Evolutionary conservation across 2,888 invertebrate species (phyloP), one percentile per base, ranked within the genome.

Genomic region (Diplolepis rosae): DNA sequence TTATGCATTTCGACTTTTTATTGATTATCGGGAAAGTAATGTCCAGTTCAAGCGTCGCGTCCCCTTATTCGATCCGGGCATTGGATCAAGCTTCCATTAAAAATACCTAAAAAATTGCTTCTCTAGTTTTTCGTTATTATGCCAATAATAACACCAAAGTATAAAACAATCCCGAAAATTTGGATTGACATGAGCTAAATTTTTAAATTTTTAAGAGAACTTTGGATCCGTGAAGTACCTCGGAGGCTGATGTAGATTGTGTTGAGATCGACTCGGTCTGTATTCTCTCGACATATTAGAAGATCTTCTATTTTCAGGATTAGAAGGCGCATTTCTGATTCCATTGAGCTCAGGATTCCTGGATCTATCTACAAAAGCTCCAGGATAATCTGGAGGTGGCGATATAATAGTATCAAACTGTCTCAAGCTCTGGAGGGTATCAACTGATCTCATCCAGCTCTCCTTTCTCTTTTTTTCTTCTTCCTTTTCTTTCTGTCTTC

Each of bases 181-280:
- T 35, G 4, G 42, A 42, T 22, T 48, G 9, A 48, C 48, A 11
- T 22, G 48, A 22, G 22, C 24, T 61, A 39, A 35, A 22, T 48
- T 1, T 30, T 51, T 35, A 13, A 7, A 24, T 27, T 24, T 39
- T 78, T 82, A 85, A 50, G 83, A 82, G 66, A 83, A 84, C 66
- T 83, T 79, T 4, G 82, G 82, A 61, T 85, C 85, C 18, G 80
- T 78, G 52, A 83, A 77, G 70, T 84, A 82, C 78, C 82, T 83
- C 66, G 79, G 77, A n/a, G 80, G 68, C 24, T 84, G 91, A 85
- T 92, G 91, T 56, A 93, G 89, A 82, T 92, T 93, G 77, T 93
- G 92, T 74, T 93, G 92, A 0, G 93, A 92, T 75, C 92, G 90
- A 61, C 83, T 88, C n/a, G 86, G 83, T 52, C 83, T 77, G 52